Conservation (phyloP, 2,113 vertebrate species). For the Perccottus glenii region DNA sequence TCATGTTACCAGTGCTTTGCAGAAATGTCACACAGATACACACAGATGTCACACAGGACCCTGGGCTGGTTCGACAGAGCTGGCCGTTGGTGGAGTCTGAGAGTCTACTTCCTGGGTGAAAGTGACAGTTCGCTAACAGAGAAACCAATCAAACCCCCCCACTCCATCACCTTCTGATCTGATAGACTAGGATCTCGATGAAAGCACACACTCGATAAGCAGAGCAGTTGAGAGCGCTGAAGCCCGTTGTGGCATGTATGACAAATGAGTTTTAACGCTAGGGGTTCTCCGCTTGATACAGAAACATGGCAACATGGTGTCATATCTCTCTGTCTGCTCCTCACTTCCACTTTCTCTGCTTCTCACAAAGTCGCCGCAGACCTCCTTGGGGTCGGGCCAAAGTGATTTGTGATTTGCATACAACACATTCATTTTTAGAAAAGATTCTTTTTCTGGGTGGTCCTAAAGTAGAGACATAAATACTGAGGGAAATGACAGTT, state of each 20-base stretch:
- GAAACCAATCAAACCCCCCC: conserved; percentile 46
- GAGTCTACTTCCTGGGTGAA: conserved; percentile 6
- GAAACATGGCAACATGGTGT: conserved; percentile 40
- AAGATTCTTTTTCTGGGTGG: conserved; percentile 32
- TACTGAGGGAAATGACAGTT: conserved; percentile 22
- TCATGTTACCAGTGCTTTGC: not conserved
- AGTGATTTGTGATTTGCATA: conserved; percentile 48
- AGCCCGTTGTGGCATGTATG: conserved; percentile 42
- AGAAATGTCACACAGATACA: conserved; percentile 9
- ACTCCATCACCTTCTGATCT: conserved; percentile 25
- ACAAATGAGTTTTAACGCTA: conserved; percentile 57
- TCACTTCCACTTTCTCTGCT: not conserved
- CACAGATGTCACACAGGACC: not conserved
- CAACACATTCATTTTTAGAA: conserved; percentile 37
- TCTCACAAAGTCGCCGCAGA: conserved; percentile 13
- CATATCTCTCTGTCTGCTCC: conserved; percentile 28
- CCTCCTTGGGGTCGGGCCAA: conserved; percentile 21
- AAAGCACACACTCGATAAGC: conserved; percentile 1
- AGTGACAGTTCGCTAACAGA: conserved; percentile 35
- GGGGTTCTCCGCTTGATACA: conserved; percentile 44
- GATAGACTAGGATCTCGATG: not conserved
- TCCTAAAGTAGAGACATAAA: conserved; percentile 24
- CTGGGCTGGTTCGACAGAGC: conserved; percentile 1
- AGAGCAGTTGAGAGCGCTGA: conserved; percentile 10
- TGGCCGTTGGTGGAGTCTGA: conserved; percentile 10